Percentiles rank a stretch among this genome's conserved stretches.
Conservation (phyloP, 1,140 invertebrate genomes). For the Aradophagus sp. region DNA sequence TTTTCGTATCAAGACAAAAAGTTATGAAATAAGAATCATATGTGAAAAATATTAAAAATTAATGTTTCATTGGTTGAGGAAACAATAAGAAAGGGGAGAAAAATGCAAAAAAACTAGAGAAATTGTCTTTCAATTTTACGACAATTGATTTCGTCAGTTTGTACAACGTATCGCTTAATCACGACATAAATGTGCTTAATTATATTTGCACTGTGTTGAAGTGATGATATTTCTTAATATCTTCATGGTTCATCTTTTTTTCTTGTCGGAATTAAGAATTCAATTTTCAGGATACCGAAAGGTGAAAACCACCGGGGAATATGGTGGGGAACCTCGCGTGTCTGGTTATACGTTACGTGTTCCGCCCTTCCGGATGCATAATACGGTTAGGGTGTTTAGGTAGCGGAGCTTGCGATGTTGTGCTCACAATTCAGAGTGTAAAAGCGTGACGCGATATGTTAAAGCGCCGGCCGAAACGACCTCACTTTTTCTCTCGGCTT, state of each 20-base stretch:
- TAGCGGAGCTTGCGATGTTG: slow-evolving; percentile 38
- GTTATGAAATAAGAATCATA: too few species aligned
- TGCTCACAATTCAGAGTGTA: slow-evolving; percentile 55
- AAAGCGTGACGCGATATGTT: slow-evolving; percentile 59
- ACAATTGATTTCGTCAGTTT: too few species aligned
- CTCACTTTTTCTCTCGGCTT: slow-evolving; percentile 61
- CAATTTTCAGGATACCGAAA: slow-evolving; percentile 22
- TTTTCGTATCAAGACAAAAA: too few species aligned
- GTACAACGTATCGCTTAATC: too few species aligned
- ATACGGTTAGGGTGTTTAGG: slow-evolving; percentile 56
- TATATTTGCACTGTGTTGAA: too few species aligned
- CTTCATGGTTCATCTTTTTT: background rate
- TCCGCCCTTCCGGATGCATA: slow-evolving; percentile 26
- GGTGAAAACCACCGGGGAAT: slow-evolving; percentile 35
- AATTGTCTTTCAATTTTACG: too few species aligned
- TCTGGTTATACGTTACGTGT: slow-evolving; percentile 43
- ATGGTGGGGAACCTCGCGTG: slow-evolving; percentile 23
- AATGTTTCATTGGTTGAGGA: too few species aligned
- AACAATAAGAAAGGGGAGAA: too few species aligned
- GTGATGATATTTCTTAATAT: too few species aligned
- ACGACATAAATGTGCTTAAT: too few species aligned
- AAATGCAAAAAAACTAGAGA: too few species aligned
- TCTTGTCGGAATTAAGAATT: slow-evolving; percentile 27
- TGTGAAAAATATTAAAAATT: too few species aligned
- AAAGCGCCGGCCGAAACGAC: slow-evolving; percentile 60